Base-by-base conservation (phyloP, 2,888 invertebrate species). In the Cylloceria caligata region DNA sequence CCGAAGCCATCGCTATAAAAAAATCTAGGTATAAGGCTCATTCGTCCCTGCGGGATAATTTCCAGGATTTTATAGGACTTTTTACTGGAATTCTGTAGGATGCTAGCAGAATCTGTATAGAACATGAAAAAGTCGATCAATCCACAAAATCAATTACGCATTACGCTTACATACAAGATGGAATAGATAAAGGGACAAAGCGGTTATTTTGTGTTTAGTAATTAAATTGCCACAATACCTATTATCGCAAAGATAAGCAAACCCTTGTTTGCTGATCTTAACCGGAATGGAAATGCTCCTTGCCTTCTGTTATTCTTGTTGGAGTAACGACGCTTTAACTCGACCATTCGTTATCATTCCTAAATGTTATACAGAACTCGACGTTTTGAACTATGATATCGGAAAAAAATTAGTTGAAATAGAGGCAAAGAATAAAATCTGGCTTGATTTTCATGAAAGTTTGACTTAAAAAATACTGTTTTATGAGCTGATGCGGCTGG, bases 301-400 rank as follows among this genome's bases (percentile, higher is more conserved):
- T n/a, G n/a, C n/a, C n/a, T n/a, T n/a, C 62, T 24, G 21, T 62
- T 39, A 11, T 19, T 39, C 19, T 21, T 3, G 39, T 11, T 11
- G 13, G 55, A 62, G 13, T 13, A 16, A 21, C 19, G 1, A 39
- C 7, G 62, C 62, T 21, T 30, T 60, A 34, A 19, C 62, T 39
- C 13, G 24, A 21, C 13, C 62, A 62, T 62, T 62, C 42, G 62
- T 62, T 39, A 62, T 62, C 62, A 39, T 21, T 4, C 19, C 39
- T 36, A 24, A 62, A 62, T 39, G 21, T 24, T 5, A 47, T 27
- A 47, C 27, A 67, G 27, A 67, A 21, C 30, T 47, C n/a, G n/a
- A 30, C 16, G 65, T 49, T 67, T 13, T 30, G 19, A 27, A 19
- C 65, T 19, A 47, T 49, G 30, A 27, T n/a, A n/a, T n/a, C n/a